Base-by-base conservation (phyloP, 2,888 invertebrate species). In the Lochmaea capreae region DNA sequence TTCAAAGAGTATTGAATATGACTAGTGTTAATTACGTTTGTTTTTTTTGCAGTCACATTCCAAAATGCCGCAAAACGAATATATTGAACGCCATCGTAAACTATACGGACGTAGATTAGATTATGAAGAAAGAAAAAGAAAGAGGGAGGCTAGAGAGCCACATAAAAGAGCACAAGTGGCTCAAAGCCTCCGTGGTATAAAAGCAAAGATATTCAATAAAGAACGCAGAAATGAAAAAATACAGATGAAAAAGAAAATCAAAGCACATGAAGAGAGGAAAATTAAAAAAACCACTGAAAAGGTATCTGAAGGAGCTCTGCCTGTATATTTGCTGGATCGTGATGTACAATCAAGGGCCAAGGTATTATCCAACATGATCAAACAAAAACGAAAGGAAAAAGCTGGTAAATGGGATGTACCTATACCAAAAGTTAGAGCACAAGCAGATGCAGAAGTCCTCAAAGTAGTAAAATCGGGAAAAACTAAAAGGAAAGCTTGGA, bases 391-490 rank as follows among this genome's bases (percentile, higher is more conserved):
- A 0, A 99, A 99, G 88, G 99, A 99, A 86, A 99, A 99, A 84
- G 98, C 98, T 71, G 99, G 99, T 0, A 99, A 99, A 91, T 99
- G 99, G 98, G 97, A 99, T 83, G 99, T 99, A 0, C 99, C 99
- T 0, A 94, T 99, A 84, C 99, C 99, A 0, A 99, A 99, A 91
- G 99, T 99, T 0, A 91, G 94, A 83, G 98, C 98, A 0, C 97
- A 99, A 82, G 95, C 97, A 1, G 99, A 99, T 83, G 93, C 97
- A 0, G 99, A 99, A 89, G 98, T 99, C 0, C 97, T 99, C 85
- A 97, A 93, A 89, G 95, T 98, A 0, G 87, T 99, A 0, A 94
- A 93, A 83, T 93, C 95, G 5, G 99, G 99, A 52, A 99, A 98
- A 88, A 90, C 96, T 0, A 96, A 93, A 85, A 89, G 97, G 71